Conservation (phyloP, 2,888 invertebrate species). For the Stenurella melanura region DNA sequence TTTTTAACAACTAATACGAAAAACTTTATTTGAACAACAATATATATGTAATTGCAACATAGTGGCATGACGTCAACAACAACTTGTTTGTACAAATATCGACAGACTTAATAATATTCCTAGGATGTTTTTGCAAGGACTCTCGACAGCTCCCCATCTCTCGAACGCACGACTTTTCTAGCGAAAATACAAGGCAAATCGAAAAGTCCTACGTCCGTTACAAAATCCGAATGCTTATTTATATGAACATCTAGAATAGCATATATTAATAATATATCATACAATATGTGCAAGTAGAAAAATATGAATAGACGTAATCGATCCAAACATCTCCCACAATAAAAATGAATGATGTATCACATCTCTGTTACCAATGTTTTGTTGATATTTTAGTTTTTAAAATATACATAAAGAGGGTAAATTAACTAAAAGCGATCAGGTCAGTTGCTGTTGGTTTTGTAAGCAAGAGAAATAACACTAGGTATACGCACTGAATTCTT, state of each 20-base stretch:
- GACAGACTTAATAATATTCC: conserved; percentile 2
- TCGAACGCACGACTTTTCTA: conserved; percentile 28
- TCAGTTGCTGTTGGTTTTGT: not conserved
- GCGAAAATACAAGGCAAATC: conserved; percentile 12
- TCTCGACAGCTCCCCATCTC: conserved; percentile 10
- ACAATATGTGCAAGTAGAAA: conserved; percentile 74
- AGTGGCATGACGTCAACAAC: not conserved
- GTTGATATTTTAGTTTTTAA: conserved; percentile 22
- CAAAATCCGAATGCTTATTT: conserved; percentile 39
- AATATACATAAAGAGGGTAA: conserved; percentile 5
- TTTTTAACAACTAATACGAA: too few species aligned
- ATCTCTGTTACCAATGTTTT: conserved; percentile 50
- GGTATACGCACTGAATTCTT: not conserved
- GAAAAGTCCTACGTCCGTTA: conserved; percentile 28
- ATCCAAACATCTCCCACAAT: conserved; percentile 54
- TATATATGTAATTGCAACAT: not conserved
- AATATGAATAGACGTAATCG: conserved; percentile 69
- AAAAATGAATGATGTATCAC: conserved; percentile 54
- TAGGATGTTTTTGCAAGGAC: conserved; percentile 12
- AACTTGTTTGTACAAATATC: not conserved
- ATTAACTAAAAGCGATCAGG: conserved; percentile 12
- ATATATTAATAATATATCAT: conserved; percentile 63
- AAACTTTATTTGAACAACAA: too few species aligned
- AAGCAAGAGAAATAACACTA: not conserved
- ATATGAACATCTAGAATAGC: conserved; percentile 56